A percentile compares a stretch with the other conserved stretches of the same genome.
Conservation (phyloP, 2,888 invertebrate species). For the Sturmia bella region DNA sequence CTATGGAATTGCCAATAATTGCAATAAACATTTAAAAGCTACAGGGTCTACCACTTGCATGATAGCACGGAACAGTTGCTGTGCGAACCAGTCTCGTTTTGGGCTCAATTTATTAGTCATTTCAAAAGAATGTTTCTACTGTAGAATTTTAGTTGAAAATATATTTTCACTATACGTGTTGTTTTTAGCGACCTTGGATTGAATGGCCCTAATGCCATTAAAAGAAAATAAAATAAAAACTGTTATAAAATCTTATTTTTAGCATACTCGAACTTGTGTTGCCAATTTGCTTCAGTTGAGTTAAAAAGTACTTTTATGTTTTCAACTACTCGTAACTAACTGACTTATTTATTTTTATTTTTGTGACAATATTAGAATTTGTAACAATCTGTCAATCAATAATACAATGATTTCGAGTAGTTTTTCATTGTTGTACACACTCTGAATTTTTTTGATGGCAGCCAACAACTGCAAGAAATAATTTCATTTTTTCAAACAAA, state of each 20-base stretch:
- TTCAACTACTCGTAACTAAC: not conserved
- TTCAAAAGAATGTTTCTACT: too few relatives aligned
- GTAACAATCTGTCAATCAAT: conserved; percentile 61
- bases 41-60: too few relatives aligned
- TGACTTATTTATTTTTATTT: conserved; percentile 3
- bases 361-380: conserved; percentile 39
- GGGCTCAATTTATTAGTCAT: too few relatives aligned
- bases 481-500: not conserved
- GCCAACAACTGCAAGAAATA: not conserved
- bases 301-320: not conserved
- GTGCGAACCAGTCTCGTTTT: too few relatives aligned
- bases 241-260: not conserved
- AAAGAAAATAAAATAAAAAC: too few relatives aligned
- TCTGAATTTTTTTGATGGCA: conserved; percentile 6
- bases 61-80: too few relatives aligned
- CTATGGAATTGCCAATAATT: too few relatives aligned
- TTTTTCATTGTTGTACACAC: not conserved
- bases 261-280: not conserved
- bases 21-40: too few relatives aligned
- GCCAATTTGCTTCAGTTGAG: not conserved
- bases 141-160: too few relatives aligned
- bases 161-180: too few relatives aligned
- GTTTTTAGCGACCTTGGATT: too few relatives aligned
- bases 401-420: conserved; percentile 9
- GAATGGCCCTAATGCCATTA: too few relatives aligned